Conservation (phyloP, 2,113 vertebrate species). For the Lycocorax pyrrhopterus region DNA sequence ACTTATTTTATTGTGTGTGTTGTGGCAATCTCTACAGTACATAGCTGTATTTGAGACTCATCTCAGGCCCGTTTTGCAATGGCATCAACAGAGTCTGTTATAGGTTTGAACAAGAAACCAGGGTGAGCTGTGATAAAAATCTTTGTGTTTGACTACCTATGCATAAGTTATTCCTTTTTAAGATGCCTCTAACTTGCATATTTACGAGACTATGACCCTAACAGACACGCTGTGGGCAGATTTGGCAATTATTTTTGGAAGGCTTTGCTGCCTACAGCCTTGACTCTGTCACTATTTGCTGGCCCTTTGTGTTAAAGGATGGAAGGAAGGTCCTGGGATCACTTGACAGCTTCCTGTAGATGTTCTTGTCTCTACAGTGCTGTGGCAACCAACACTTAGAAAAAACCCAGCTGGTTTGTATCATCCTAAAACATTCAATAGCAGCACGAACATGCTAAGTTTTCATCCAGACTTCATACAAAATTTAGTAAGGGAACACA, state of each 20-base stretch:
- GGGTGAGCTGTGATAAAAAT: neutral
- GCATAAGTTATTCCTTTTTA: neutral
- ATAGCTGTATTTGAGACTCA: neutral
- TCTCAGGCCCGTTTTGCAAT: neutral
- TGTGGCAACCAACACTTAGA: neutral
- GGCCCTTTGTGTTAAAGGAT: neutral
- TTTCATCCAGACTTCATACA: neutral
- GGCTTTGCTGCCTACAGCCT: neutral
- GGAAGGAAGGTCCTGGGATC: neutral
- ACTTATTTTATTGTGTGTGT: neutral
- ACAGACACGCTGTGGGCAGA: neutral
- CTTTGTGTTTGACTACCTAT: neutral
- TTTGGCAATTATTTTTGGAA: neutral
- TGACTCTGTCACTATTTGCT: neutral
- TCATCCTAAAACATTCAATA: neutral
- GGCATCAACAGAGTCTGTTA: neutral
- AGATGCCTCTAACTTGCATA: neutral
- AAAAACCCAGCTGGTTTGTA: neutral
- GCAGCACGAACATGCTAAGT: neutral
- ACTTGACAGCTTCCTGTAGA: neutral
- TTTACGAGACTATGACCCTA: neutral
- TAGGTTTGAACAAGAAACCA: neutral
- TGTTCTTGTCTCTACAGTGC: neutral
- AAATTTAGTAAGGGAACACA: neutral
- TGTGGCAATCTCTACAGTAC: neutral